Conservation (phyloP, 2,888 invertebrate genomes). For the Folsomia candida region DNA sequence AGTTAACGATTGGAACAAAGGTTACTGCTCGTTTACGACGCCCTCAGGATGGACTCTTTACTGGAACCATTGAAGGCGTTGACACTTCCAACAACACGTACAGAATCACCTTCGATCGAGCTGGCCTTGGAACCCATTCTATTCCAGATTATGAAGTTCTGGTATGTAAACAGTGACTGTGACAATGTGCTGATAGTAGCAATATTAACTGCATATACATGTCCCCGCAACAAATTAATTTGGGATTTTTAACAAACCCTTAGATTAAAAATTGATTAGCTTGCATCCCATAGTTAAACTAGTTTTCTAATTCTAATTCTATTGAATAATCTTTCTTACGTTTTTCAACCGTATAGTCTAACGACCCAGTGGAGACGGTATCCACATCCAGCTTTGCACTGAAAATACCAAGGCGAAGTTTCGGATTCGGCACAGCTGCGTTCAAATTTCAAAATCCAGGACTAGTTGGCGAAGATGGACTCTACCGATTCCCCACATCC, state of each 20-base stretch:
- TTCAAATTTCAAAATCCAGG: constrained; percentile 54
- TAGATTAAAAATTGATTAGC: no score
- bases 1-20: constrained; percentile 90
- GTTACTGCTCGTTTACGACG: constrained; percentile 83
- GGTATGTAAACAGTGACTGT: constrained; percentile 53
- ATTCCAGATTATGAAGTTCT: constrained; percentile 95
- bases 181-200: background rate
- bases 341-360: constrained; percentile 65
- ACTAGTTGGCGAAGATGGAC: constrained; percentile 55
- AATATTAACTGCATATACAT: constrained; percentile 1
- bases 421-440: constrained; percentile 44
- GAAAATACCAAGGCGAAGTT: constrained; percentile 70
- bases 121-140: constrained; percentile 89
- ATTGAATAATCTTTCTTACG: constrained; percentile 25
- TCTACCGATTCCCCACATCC: constrained; percentile 53
- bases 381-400: constrained; percentile 78
- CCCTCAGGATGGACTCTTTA: constrained; percentile 93
- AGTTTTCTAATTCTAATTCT: constrained; percentile 1
- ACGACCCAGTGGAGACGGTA: constrained; percentile 87
- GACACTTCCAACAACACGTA: constrained; percentile 93
- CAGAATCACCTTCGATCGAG: constrained; percentile 88
- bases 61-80: constrained; percentile 89
- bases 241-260: no score
- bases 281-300: no score
- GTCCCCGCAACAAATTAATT: background rate